These are phyloP conservation scores for Ferrisia virgata DNA, from an alignment of 2,888 invertebrate species.

Conservation along the genomic window DNA sequence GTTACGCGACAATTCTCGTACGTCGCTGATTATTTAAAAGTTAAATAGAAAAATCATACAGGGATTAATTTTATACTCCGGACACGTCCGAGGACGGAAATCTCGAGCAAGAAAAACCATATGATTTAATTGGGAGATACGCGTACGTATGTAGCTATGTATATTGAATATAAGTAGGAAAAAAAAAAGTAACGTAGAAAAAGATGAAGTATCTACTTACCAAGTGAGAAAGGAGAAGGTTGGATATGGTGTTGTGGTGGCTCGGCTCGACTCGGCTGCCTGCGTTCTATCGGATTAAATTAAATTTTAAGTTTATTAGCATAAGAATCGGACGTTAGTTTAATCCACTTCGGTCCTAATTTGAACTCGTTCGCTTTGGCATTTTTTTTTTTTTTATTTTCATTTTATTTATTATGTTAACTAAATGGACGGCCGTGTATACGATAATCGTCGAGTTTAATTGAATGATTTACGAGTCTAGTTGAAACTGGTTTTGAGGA, in stretches of 20 bases:
- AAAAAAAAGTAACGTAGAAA: neutral
- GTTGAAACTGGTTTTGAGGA: conserved; percentile 9
- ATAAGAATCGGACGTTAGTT: neutral
- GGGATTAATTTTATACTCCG: neutral
- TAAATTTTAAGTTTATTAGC: conserved; percentile 22
- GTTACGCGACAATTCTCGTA: neutral
- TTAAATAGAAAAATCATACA: neutral
- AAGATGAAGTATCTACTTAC: neutral
- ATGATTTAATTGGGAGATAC: neutral
- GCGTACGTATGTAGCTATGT: neutral
- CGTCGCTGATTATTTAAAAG: neutral
- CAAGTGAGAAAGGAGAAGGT: neutral
- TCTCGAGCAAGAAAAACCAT: neutral
- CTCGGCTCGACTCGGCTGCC: neutral
- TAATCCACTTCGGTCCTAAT: conserved; percentile 1
- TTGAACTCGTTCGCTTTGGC: neutral
- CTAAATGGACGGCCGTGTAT: neutral
- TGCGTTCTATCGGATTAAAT: neutral
- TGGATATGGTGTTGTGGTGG: neutral
- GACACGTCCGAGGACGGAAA: neutral
- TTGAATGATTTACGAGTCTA: conserved; percentile 27
- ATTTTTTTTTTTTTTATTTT: neutral
- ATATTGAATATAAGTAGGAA: neutral
- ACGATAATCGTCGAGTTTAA: conserved; percentile 2
- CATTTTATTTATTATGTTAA: neutral